Base-by-base conservation (phyloP, 2,888 invertebrate genomes). In the Meiosimyza decipiens region DNA sequence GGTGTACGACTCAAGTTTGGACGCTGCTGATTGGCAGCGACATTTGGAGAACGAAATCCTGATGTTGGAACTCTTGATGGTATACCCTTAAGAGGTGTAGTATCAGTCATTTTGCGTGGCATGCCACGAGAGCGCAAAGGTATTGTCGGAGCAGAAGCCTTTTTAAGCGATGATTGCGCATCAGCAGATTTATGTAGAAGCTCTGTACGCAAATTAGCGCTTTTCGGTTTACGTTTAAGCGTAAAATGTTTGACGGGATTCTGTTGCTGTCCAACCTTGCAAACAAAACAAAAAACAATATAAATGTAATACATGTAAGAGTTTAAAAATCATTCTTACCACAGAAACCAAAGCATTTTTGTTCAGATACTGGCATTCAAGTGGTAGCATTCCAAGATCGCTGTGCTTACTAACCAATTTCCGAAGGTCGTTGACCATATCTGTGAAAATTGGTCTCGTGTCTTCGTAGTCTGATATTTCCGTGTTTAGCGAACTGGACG, bases 21-120 rank as follows among this genome's bases (percentile, higher is more conserved):
- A 5, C 87, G 82, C 76, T 83, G 84, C 40, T 84, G 82, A 75
- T 82, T 84, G 28, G 80, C 88, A 81, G 73, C 84, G 76, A 84
- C 89, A 78, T 87, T 88, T 67, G 84, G 88, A 28, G 87, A 86
- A 18, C 91, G 88, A 82, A 92, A 92, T 64, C 92, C 92, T 33
- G 91, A 90, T 1, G 91, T 89, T 18, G 93, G 92, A 71, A 92
- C 91, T 81, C 95, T 91, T 63, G 95, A 95, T 1, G 97, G 97
- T 77, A 98, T 93, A 1, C 97, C 97, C 84, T 96, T 96, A 51
- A 97, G 88, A 0, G 98, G 97, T 1, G 97, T 96, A 54, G 96
- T 95, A 83, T 98, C 97, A 80, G 97, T 97, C 96, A 98, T 96
- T 89, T 97, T 97, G 80, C 97, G 91, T 0, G 97, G 97, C 94